Evolutionary conservation across 2,888 invertebrate genomes (phyloP), one percentile per base, ranked within the genome.

Genomic region (Microplitis manilae): DNA sequence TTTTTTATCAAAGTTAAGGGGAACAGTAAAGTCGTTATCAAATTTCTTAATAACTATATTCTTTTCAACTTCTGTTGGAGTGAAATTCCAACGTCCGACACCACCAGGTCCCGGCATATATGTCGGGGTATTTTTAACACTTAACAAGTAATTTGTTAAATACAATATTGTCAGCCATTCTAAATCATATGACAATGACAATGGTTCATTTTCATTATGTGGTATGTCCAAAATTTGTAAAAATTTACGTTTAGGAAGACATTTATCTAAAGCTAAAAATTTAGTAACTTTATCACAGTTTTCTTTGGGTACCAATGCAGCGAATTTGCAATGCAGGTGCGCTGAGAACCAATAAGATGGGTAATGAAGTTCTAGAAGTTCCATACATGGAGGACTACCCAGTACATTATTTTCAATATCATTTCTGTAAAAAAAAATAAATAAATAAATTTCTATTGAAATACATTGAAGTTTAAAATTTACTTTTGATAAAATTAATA

Each of bases 291-390:
- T 84, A n/a, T 84, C 70, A 62, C 90, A 89, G 77, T 92, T 90
- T 39, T 92, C 90, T 89, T 98, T 97, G 59, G 93, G 92, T 5
- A 99, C 94, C 2, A 97, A 83, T 0, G 98, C 99, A 9, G 96
- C 94, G 91, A 98, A 99, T 91, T 97, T 96, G 84, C 96, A 96
- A 90, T 99, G 99, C 81, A 99, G 91, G 92, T 99, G 99, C 41
- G 98, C 99, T 7, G 98, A 92, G 91, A 99, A 99, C 98, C 99
- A 99, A 90, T 96, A 96, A 0, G 92, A 91, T 7, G 99, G 99
- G 87, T 96, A 94, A 74, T 99, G 89, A 60, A 91, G 89, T 76
- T 94, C 91, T n/a, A 99, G 90, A 50, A 99, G 90, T 80, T 97
- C 96, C 90, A 95, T 94, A 73, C 94, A 93, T 5, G 97, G 95